Evolutionary conservation across 2,888 invertebrate genomes (phyloP), one percentile per base, ranked within the genome.

Genomic region (Psococerastis gibbosa): DNA sequence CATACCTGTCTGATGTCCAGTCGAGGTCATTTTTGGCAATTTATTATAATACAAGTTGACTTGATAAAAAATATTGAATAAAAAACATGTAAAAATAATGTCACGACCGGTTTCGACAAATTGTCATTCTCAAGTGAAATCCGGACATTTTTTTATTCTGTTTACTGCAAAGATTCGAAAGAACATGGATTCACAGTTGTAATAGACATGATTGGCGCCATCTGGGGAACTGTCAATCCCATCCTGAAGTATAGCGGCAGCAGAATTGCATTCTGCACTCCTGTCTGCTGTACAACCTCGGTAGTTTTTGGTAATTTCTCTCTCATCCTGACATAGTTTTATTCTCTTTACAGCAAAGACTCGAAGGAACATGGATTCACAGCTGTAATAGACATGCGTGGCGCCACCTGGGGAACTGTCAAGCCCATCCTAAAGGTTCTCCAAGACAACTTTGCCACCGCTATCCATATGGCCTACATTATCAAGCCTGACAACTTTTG

Each of bases 401-500:
- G 79, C 54, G 78, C 83, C 50, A 91, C 94, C 51, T 91, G 89
- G 89, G 84, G 87, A 57, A 88, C 87, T 49, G 91, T 94, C 50
- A 97, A 97, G 68, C 92, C 94, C 49, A 91, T 98, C 59, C 69
- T 98, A 53, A 97, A 97, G 73, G 88, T 91, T 57, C 70, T 89
- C 53, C 84, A 97, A 71, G 95, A 97, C 63, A 85, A 89, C 66
- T 95, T 94, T 64, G 81, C 88, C 54, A 75, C 75, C 51, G 76
- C 73, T 60, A 84, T 97, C 58, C 84, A 92, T 66, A 82, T 83
- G 63, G 94, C 91, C 53, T 85, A 88, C 60, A 91, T 98, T 61
- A 92, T 97, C 55, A 95, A 97, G 68, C 94, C 95, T 52, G 97
- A 98, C 60, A 95, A 94, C 63, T 97, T 98, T 70, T 95, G 95